phyloP scores from a whole-genome alignment of 2,888 invertebrate genomes.

The Frankliniella fusca region DNA sequence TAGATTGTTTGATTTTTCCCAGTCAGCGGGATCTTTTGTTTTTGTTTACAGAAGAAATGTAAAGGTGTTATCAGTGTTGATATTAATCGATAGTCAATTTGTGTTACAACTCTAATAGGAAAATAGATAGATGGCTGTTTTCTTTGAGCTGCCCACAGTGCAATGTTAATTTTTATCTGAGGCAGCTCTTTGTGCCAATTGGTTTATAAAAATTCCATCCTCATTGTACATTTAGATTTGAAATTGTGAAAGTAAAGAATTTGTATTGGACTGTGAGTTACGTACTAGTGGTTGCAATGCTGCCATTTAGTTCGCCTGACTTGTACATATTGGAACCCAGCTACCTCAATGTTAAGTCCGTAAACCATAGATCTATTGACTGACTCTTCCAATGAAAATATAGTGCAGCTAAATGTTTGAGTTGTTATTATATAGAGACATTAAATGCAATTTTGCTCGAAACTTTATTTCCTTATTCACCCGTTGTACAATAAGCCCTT shows the following conservation, averaged over 20 bases:
- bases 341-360: slow-evolving; percentile 22
- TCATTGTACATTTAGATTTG: slow-evolving; percentile 21
- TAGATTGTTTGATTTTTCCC: slow-evolving; percentile 15
- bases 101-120: slow-evolving; percentile 15
- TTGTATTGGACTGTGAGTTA: slow-evolving; percentile 23
- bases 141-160: background rate
- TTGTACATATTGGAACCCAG: slow-evolving; percentile 24
- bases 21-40: slow-evolving; percentile 7
- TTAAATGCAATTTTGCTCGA: slow-evolving; percentile 25
- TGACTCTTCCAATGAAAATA: slow-evolving; percentile 21
- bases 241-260: slow-evolving; percentile 18
- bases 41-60: slow-evolving; percentile 26
- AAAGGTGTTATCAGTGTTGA: slow-evolving; percentile 24
- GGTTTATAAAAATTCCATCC: slow-evolving; percentile 21
- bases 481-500: background rate
- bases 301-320: slow-evolving; percentile 24
- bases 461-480: background rate
- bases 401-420: slow-evolving; percentile 25
- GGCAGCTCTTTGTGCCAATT: slow-evolving; percentile 15
- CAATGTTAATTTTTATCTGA: background rate
- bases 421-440: slow-evolving; percentile 26
- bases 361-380: slow-evolving; percentile 25
- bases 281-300: slow-evolving; percentile 16
- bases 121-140: slow-evolving; percentile 23
- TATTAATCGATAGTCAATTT: slow-evolving; percentile 27